Base-by-base conservation (phyloP, 2,888 invertebrate species). In the Eupithecia insigniata region DNA sequence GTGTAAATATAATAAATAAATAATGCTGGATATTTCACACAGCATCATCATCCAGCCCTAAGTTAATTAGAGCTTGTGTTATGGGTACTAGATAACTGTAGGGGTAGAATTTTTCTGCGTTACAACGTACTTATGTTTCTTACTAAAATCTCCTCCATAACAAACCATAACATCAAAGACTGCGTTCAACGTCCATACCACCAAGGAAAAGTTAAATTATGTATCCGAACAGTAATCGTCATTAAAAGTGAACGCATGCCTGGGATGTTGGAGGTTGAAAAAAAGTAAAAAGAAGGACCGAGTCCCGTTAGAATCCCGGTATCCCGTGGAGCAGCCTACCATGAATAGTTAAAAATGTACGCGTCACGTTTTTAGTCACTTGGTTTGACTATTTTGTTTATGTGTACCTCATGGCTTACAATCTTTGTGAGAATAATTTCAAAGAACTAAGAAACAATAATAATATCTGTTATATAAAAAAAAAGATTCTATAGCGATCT, bases 201-300 rank as follows among this genome's bases (percentile, higher is more conserved):
- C 43, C 26, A 58, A 71, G 70, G 71, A 79, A 78, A 70, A 73
- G 51, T 71, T 69, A 70, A 55, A 65, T 71, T 64, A 66, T 30
- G 39, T 58, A 73, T 67, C 78, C 82, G 83, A 86, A 86, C 76
- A 81, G 81, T 76, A 71, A 82, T 46, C 83, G 81, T 89, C 86
- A 90, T 89, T 90, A 94, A 93, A 92, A 92, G 92, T 91, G 92
- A 92, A 92, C 87, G 93, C 90, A 90, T 87, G 84, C 87, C 85
- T 87, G 80, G 77, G 83, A 83, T 80, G 84, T 79, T 83, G 82
- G 87, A 86, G 85, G 79, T 84, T 81, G 77, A 85, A 88, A 90
- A 90, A 92, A 92, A 90, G 85, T 86, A 87, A 90, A 92, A 92
- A 89, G 85, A 87, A 88, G 86, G 84, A 10, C 82, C 80, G 72